Evolutionary conservation across 2,113 vertebrate species (phyloP), one percentile per base, ranked within the genome.

Genomic region (Oryzias melastigma): DNA sequence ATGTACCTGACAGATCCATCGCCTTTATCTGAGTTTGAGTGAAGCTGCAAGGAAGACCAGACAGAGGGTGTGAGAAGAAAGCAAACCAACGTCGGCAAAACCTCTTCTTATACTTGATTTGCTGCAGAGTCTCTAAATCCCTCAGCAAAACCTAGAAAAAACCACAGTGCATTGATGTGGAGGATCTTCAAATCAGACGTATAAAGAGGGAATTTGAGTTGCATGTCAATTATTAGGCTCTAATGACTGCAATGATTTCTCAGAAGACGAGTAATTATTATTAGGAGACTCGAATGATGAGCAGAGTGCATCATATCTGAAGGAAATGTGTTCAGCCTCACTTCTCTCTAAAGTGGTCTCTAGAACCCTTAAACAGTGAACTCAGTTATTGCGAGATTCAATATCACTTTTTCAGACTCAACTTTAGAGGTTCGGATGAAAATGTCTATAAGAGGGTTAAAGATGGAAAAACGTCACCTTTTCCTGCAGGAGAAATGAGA

Each of bases 11-110:
- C 95, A 19, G 95, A 95, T 60, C 97, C 97, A 72, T 99, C 97
- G 43, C 97, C 97, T 92, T 98, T 98, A 89, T 99, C 97, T 0
- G 97, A 98, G 91, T 99, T 99, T 62, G 97, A 99, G 88, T 98
- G 97, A 64, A 99, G 91, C 97, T 99, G 92, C 3, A 86, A 86
- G 86, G 18, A 14, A 65, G 47, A 52, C 1, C 57, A 78, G 18
- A 75, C 16, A 73, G 19, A 72, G 7, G 7, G 41, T 51, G 18
- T 74, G 25, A 66, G 55, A 79, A 50, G 60, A 45, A 25, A 63
- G 58, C 43, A 35, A 42, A 5, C 42, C 14, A 44, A 40, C 1
- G 5, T 14, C 12, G 35, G 12, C 24, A 40, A 40, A 65, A 54
- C 24, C 18, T 42, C 25, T 43, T 60, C 41, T 44, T 8, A 44